phyloP scores from a whole-genome alignment of 2,888 invertebrate genomes.

The Dendrolimus houi region DNA sequence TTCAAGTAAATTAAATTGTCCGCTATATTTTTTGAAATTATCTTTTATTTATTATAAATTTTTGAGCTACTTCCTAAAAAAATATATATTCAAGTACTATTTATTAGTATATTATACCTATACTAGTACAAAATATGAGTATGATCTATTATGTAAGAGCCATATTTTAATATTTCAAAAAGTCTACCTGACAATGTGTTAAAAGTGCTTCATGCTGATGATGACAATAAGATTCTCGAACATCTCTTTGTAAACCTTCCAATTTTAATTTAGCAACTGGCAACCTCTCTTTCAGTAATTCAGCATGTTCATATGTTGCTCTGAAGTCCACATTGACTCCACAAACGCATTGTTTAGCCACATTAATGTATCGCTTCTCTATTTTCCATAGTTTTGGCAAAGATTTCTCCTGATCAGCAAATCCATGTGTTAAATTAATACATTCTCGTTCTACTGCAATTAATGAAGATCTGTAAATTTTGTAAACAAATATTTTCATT shows the following conservation, averaged over 20 bases:
- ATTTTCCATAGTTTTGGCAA: slow-evolving; percentile 46
- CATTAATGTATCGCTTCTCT: slow-evolving; percentile 29
- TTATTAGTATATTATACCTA: too few relatives aligned
- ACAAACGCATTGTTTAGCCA: slow-evolving; percentile 40
- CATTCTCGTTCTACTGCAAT: slow-evolving; percentile 51
- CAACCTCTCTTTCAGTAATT: slow-evolving; percentile 39
- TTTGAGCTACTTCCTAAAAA: too few relatives aligned
- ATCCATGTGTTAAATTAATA: slow-evolving; percentile 31
- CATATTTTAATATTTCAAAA: not conserved
- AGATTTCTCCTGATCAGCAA: slow-evolving; percentile 42
- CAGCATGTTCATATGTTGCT: slow-evolving; percentile 45
- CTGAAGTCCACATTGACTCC: slow-evolving; percentile 32
- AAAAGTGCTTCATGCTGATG: slow-evolving; percentile 53
- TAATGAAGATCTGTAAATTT: slow-evolving; percentile 41
- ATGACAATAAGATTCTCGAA: slow-evolving; percentile 59
- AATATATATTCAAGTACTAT: too few relatives aligned
- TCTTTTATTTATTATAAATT: too few relatives aligned
- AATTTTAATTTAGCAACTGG: slow-evolving; percentile 46
- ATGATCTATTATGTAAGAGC: too few relatives aligned
- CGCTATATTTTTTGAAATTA: too few relatives aligned
- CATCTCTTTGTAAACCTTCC: slow-evolving; percentile 43
- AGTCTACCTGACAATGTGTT: slow-evolving; percentile 51
- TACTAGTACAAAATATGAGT: too few relatives aligned
- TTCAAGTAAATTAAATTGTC: too few relatives aligned
- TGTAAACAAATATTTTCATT: not conserved